Evolutionary conservation across 2,888 invertebrate species (phyloP), one percentile per base, ranked within the genome.

Genomic region (Thelaira solivaga): DNA sequence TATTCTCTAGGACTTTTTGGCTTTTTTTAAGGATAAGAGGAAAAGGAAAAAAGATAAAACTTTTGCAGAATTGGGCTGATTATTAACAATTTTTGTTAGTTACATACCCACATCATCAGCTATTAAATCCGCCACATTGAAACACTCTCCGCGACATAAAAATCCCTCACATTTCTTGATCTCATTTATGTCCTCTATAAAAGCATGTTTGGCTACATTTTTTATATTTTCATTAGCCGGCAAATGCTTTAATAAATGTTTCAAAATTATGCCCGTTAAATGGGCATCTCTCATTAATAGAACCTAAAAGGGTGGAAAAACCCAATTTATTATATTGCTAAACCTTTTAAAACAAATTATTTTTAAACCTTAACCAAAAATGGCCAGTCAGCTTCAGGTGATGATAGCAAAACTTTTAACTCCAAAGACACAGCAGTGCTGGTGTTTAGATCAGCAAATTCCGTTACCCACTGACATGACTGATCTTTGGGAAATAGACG

Each of bases 311-410:
- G n/a, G n/a, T n/a, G n/a, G 61, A 0, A 11, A 2, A 41, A 18
- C 6, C 6, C 59, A 11, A 29, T 8, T 16, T 20, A 20, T 3
- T n/a, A n/a, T n/a, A n/a, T n/a, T n/a, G n/a, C n/a, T n/a, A n/a
- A n/a, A n/a, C n/a, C n/a, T n/a, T n/a, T n/a, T n/a, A n/a, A n/a
- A n/a, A n/a, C n/a, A n/a, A n/a, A n/a, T n/a, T 2, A 39, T 22
- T 11, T 20, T 82, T n/a, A n/a, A n/a, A 94, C 95, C 91, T 94
- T 95, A 0, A 95, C 90, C 20, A 95, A 86, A 79, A 93, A 91
- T 0, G 93, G 89, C 95, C 95, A 95, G 61, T 93, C 93, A 0
- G 95, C 93, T 83, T 95, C 95, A 0, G 95, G 95, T 83, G 95
- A 95, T 0, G 93, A 92, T 65, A 94, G 85, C 36, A 95, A 84